phyloP scores from a whole-genome alignment of 2,888 invertebrate genomes.

The Vesta saturnalis region DNA sequence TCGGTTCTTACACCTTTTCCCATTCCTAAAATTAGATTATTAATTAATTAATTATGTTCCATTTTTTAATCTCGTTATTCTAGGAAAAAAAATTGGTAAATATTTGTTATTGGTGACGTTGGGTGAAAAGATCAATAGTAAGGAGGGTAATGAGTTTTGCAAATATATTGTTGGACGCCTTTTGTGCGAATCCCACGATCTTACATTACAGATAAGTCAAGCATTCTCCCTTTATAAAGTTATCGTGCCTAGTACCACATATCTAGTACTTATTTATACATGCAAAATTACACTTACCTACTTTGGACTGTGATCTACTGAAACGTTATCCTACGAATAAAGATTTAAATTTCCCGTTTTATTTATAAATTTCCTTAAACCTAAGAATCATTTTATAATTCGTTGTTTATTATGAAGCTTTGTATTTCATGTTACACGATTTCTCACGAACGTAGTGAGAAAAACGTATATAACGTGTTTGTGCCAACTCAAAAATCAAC shows the following conservation, averaged over 20 bases:
- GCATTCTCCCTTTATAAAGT: constrained; percentile 44
- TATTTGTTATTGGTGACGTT: constrained; percentile 13
- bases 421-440: too few species aligned
- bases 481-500: too few species aligned
- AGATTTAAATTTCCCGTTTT: too few species aligned
- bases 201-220: constrained; percentile 47
- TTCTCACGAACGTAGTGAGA: too few species aligned
- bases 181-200: constrained; percentile 49
- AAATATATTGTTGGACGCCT: constrained; percentile 37
- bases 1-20: constrained; percentile 14
- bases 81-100: neutral
- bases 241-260: constrained; percentile 49
- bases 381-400: too few species aligned
- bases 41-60: neutral
- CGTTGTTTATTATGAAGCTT: too few species aligned
- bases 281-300: constrained; percentile 39
- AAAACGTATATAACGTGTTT: too few species aligned
- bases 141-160: constrained; percentile 37
- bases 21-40: constrained; percentile 22
- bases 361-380: too few species aligned
- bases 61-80: neutral
- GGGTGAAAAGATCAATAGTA: constrained; percentile 30
- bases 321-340: too few species aligned
- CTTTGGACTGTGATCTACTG: constrained; percentile 15
- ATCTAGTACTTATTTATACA: constrained; percentile 43